phyloP scores from a whole-genome alignment of 2,888 invertebrate genomes.

The Ochropacha duplaris region DNA sequence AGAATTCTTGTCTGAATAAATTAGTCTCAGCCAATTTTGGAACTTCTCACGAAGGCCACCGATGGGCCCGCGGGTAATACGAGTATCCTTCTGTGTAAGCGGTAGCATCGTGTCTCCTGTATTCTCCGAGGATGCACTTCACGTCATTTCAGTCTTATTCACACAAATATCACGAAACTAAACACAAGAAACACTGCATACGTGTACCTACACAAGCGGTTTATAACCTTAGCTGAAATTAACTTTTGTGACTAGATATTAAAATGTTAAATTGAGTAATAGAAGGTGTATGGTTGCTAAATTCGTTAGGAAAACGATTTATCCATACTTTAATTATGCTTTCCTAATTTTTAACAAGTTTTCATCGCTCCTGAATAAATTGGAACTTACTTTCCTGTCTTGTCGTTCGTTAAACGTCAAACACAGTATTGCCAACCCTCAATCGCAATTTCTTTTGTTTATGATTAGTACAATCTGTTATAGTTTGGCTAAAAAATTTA shows the following conservation, averaged over 20 bases:
- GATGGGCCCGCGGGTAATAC: slow-evolving; percentile 80
- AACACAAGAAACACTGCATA: slow-evolving; percentile 69
- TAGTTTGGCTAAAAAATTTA: too few relatives aligned
- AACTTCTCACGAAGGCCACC: slow-evolving; percentile 88
- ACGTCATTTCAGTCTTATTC: slow-evolving; percentile 67
- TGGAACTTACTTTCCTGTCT: neutral
- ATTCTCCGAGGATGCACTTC: slow-evolving; percentile 41
- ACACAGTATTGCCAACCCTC: neutral
- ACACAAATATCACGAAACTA: slow-evolving; percentile 57
- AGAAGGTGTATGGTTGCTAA: neutral
- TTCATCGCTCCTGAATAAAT: neutral
- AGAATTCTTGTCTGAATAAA: slow-evolving; percentile 96
- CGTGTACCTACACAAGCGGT: slow-evolving; percentile 73
- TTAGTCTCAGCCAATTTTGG: slow-evolving; percentile 90
- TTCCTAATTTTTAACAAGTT: neutral
- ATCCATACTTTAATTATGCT: slow-evolving; percentile 11
- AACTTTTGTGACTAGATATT: slow-evolving; percentile 16
- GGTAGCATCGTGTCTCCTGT: slow-evolving; percentile 86
- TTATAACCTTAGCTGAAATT: slow-evolving; percentile 60
- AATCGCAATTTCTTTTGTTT: neutral
- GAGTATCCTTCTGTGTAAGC: slow-evolving; percentile 88
- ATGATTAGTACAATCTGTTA: too few relatives aligned
- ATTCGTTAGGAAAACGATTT: neutral
- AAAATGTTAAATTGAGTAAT: neutral
- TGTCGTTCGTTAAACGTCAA: neutral